phyloP scores from a whole-genome alignment of 23 tunicate genomes.

The Aplidium turbinatum region DNA sequence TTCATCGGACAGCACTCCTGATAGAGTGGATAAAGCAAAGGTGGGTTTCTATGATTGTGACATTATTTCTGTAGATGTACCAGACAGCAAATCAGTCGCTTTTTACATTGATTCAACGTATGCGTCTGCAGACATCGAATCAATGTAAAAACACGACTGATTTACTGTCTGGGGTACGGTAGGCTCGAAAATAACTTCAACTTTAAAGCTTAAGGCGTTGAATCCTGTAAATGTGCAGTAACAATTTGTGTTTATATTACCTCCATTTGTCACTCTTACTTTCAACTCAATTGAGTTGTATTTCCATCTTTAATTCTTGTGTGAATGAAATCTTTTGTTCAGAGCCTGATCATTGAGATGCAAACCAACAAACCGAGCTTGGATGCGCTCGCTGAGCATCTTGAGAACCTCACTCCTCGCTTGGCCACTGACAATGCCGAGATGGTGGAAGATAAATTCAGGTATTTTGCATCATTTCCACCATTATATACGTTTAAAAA shows the following conservation, averaged over 20 bases:
- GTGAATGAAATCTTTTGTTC: conserved; percentile 1
- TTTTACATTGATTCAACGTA: too few relatives aligned
- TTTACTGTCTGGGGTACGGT: too few relatives aligned
- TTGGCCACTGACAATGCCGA: conserved; percentile 62
- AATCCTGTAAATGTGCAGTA: too few relatives aligned
- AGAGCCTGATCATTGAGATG: conserved; percentile 59
- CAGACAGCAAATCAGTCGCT: too few relatives aligned
- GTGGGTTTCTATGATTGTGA: conserved; percentile 3
- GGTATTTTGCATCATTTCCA: conserved; percentile 53
- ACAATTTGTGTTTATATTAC: not conserved
- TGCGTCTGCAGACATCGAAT: too few relatives aligned
- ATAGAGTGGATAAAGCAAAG: conserved; percentile 57
- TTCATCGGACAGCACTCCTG: conserved; percentile 48
- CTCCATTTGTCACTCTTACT: too few relatives aligned
- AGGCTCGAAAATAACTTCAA: not conserved
- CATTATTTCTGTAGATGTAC: too few relatives aligned
- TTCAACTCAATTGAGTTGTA: too few relatives aligned
- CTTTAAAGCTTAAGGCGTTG: too few relatives aligned
- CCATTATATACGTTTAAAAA: too few relatives aligned
- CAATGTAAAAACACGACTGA: too few relatives aligned
- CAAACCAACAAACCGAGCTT: conserved; percentile 22
- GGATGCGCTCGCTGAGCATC: conserved; percentile 40
- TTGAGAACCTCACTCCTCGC: conserved; percentile 69
- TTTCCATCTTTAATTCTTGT: too few relatives aligned
- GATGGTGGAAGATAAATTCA: conserved; percentile 71